Percentiles rank a stretch among this genome's conserved stretches.
These are phyloP conservation scores for Andinoacara biseriatus DNA, from an alignment of 2,113 vertebrate species.

Conservation along the genomic window DNA sequence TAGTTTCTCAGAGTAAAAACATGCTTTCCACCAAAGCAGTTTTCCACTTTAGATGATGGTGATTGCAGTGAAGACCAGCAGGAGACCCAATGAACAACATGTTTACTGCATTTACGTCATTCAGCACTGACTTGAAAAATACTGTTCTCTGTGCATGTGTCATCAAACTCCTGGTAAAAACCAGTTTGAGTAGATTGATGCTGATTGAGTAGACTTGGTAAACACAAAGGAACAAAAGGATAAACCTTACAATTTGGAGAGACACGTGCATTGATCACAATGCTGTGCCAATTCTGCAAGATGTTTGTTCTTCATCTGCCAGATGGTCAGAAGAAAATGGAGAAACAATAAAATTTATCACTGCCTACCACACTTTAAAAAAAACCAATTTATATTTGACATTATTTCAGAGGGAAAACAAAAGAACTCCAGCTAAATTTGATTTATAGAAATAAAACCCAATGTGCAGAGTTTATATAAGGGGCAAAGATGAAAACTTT, in stretches of 20 bases:
- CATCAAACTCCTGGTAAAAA: conserved; percentile 2
- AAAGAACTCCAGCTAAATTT: background rate
- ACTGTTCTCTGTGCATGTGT: background rate
- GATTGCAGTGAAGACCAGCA: background rate
- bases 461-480: background rate
- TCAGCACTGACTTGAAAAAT: background rate
- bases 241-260: background rate
- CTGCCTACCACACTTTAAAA: background rate
- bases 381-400: conserved; percentile 2
- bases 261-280: background rate
- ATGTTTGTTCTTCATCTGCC: conserved; percentile 13
- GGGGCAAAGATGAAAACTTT: background rate
- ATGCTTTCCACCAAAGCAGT: background rate
- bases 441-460: background rate
- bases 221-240: conserved; percentile 24
- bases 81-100: background rate
- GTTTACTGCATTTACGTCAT: background rate
- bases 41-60: background rate
- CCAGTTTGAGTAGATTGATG: background rate
- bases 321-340: conserved; percentile 41
- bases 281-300: background rate
- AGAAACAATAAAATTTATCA: conserved; percentile 4
- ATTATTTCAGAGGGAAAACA: conserved; percentile 18
- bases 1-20: background rate
- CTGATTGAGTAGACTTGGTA: conserved; percentile 2